These are phyloP conservation scores for Papilio polyxenes DNA, from an alignment of 1,140 invertebrate species.

Conservation along the genomic window DNA sequence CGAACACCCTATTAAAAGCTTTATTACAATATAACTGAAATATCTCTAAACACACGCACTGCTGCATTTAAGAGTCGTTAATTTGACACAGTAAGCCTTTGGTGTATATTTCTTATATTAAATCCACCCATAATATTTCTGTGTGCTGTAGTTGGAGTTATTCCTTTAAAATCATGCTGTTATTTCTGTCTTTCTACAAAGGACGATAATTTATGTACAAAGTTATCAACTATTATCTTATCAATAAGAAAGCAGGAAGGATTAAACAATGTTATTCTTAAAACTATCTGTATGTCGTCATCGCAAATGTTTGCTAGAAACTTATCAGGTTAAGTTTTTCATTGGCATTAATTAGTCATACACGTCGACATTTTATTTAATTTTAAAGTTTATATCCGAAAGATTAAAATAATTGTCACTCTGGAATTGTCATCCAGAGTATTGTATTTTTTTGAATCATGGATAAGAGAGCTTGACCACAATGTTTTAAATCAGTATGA, in stretches of 20 bases:
- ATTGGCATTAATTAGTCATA: background rate
- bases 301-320: background rate
- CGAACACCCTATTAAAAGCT: too few relatives aligned
- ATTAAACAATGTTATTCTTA: background rate
- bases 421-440: too few relatives aligned
- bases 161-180: background rate
- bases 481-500: too few relatives aligned
- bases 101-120: background rate
- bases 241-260: conserved; percentile 22
- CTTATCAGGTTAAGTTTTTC: background rate
- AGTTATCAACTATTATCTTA: conserved; percentile 24
- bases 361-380: too few relatives aligned
- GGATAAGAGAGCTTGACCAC: too few relatives aligned
- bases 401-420: too few relatives aligned
- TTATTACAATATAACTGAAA: too few relatives aligned
- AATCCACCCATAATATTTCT: too few relatives aligned
- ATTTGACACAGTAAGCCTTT: background rate
- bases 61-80: too few relatives aligned
- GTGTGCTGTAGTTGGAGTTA: background rate
- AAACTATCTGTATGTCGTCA: conserved; percentile 4
- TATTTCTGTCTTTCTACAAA: background rate
- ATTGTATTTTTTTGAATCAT: too few relatives aligned
- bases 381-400: background rate
- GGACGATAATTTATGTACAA: background rate
- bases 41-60: too few relatives aligned